Base-by-base conservation (phyloP, 1,140 invertebrate genomes). In the Halictus rubicundus region DNA sequence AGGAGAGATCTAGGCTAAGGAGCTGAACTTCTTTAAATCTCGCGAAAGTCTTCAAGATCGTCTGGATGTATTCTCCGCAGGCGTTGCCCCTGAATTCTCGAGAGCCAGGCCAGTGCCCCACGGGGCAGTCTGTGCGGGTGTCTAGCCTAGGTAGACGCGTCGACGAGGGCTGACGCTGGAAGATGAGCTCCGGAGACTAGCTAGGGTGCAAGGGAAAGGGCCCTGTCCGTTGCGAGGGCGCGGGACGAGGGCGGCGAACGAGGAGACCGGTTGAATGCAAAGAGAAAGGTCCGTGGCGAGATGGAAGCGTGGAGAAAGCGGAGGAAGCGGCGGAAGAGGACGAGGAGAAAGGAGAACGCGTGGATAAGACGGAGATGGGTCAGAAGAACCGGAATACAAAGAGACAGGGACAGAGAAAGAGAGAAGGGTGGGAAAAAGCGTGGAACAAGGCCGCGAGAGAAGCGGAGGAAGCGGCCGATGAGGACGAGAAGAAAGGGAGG, bases 21-120 rank as follows among this genome's bases (percentile, higher is more conserved):
- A 32, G 32, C 32, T 32, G 32, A 32, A 32, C 32, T 32, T 32
- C 32, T 32, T 32, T 32, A 32, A 32, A 32, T 32, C 32, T 1
- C 32, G 32, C 5, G 3, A 32, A 32, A 32, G 32, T 32, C 32
- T 32, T 32, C 32, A 32, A 32, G 32, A 32, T 1, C 5, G 32
- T 32, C 1, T 3, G 5, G 32, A 32, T 32, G 32, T 32, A 32
- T 32, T 32, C 1, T 32, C 32, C 32, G 2, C 5, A 32, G 32
- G 32, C 42, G 10, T 46, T 12, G 42, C 14, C 10, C 10, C 42
- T 46, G 10, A 14, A 46, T 46, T 46, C 14, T 46, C 10, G 9
- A 12, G 5, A 42, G 39, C 39, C 39, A 12, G 8, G 39, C 8
- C 91, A 90, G 91, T 91, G 90, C 91, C 91, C 92, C 84, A 83